Conservation (phyloP, 2,888 invertebrate genomes). For the Barypeithes pellucidus region DNA sequence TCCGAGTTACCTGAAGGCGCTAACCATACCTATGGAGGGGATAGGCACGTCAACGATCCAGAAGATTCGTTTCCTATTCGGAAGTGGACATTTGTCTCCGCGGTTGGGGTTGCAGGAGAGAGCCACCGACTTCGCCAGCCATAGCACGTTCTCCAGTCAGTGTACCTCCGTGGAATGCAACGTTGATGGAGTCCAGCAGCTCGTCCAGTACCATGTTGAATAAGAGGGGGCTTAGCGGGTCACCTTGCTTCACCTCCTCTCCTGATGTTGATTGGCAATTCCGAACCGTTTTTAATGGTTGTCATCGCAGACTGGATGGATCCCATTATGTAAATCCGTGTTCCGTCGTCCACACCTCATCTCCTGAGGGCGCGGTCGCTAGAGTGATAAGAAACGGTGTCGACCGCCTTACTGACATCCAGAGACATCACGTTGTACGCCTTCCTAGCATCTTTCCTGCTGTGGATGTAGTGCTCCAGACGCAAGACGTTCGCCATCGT, state of each 20-base stretch:
- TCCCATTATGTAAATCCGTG: conserved; percentile 23
- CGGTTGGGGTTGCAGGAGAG: too few species aligned
- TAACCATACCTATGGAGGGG: too few species aligned
- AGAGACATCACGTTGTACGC: conserved; percentile 45
- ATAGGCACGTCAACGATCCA: too few species aligned
- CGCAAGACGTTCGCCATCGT: conserved; percentile 64
- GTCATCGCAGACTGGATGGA: conserved; percentile 33
- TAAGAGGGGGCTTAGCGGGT: conserved; percentile 63
- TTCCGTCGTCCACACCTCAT: conserved; percentile 34
- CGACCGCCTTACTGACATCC: conserved; percentile 56
- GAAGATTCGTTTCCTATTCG: too few species aligned
- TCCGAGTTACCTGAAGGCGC: too few species aligned
- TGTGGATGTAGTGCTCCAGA: conserved; percentile 56
- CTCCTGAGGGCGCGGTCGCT: conserved; percentile 49
- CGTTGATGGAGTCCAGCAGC: conserved; percentile 38
- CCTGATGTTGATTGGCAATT: conserved; percentile 44
- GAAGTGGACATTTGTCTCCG: too few species aligned
- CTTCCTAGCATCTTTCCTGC: neutral
- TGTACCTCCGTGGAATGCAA: neutral
- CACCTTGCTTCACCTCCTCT: conserved; percentile 62
- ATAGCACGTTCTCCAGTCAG: too few species aligned
- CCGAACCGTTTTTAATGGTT: conserved; percentile 34
- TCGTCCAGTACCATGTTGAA: conserved; percentile 61
- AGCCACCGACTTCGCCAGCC: too few species aligned
- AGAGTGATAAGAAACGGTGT: conserved; percentile 54